Base-by-base conservation (phyloP, 2,113 vertebrate species). In the Melanotaenia duboulayi region DNA sequence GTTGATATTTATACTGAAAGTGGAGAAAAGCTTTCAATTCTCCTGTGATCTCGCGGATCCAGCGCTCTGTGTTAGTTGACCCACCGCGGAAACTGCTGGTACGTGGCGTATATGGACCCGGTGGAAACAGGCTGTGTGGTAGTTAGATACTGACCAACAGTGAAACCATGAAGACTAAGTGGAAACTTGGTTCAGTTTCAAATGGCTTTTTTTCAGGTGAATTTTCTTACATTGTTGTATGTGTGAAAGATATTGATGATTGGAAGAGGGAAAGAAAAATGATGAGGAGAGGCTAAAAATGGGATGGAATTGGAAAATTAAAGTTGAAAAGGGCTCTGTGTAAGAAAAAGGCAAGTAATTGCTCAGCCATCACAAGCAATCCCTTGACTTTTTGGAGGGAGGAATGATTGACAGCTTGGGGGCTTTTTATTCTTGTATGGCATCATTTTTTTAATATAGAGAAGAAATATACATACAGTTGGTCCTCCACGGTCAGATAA, bases 171-270 rank as follows among this genome's bases (percentile, higher is more conserved):
- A 58, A 76, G 80, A 42, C 40, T 17, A 71, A 74, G 61, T 32
- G 74, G 63, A 63, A 80, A 71, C 71, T 46, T 23, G 59, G 10
- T 72, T 57, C 24, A 24, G 39, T 24, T 66, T 67, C 76, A 80
- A 73, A 70, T 76, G 20, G 37, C 8, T 14, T 69, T 78, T 67
- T 72, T 67, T 78, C 68, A 23, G 25, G n/a, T 58, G 56, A 51
- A 14, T 58, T 40, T 54, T 20, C 19, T 35, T 28, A 22, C 13
- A 11, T 20, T 67, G 63, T 55, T 22, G 13, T 2, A 55, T 28
- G 28, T 28, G 28, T 4, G 28, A 25, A 55, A 28, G 40, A 65
- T 40, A 32, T 24, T 56, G 40, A 44, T 61, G 46, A 49, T 37
- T n/a, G 10, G 5, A n/a, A 42, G 42, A 24, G 32, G 17, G 14